Evolutionary conservation across 2,113 vertebrate species (phyloP).

Genomic region (Cichladusa arquata): DNA sequence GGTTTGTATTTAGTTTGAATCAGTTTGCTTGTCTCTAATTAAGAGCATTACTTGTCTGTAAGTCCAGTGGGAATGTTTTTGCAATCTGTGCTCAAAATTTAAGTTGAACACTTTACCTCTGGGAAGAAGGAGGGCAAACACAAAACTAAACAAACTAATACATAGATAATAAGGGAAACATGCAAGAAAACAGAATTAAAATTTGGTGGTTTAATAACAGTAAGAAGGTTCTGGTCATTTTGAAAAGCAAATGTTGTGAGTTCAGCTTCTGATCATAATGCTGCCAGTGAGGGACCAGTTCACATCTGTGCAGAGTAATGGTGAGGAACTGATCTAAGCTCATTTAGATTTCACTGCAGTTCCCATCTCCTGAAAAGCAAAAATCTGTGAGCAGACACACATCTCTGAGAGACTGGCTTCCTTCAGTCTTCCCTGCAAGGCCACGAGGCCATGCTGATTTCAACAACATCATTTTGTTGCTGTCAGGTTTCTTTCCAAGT

Average conservation of each 20-base stretch:
- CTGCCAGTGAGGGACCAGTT: neutral
- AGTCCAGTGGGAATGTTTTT: neutral
- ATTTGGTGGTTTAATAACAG: neutral
- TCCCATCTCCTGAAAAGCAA: neutral
- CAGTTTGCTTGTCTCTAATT: neutral
- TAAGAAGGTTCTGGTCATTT: neutral
- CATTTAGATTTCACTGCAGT: neutral
- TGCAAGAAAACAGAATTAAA: neutral
- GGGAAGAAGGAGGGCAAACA: neutral
- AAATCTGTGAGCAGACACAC: neutral
- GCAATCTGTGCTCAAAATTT: neutral
- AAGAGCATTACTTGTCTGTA: neutral
- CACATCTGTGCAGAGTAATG: neutral
- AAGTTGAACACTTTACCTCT: neutral
- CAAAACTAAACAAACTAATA: neutral
- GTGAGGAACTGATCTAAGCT: neutral
- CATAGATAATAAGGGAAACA: neutral
- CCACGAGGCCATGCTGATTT: rapidly evolving
- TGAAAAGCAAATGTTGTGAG: neutral
- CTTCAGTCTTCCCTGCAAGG: neutral
- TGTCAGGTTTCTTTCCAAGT: neutral
- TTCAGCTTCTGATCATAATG: neutral
- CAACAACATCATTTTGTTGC: neutral
- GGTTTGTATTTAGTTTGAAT: neutral
- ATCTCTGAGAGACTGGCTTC: neutral